These are phyloP conservation scores for Agrotis exclamationis DNA, from an alignment of 2,888 invertebrate species.

Conservation along the genomic window DNA sequence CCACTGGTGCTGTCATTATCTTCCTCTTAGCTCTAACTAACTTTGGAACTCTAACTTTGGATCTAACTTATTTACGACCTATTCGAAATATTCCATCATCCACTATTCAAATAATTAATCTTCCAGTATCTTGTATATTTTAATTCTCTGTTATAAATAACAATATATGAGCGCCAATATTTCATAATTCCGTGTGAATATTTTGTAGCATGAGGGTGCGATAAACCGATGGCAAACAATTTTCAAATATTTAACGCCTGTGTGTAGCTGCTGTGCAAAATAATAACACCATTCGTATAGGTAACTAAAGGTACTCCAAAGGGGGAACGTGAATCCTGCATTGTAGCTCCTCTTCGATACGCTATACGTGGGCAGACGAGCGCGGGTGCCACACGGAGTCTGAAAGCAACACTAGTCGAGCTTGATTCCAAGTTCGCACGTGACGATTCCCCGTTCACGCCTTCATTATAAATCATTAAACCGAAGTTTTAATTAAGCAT, in stretches of 20 bases:
- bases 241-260: constrained; percentile 44
- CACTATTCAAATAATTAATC: neutral
- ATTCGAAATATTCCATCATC: neutral
- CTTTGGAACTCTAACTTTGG: no score
- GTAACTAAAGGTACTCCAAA: constrained; percentile 16
- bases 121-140: neutral
- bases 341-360: neutral
- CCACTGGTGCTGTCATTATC: neutral
- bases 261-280: constrained; percentile 13
- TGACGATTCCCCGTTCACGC: constrained; percentile 69
- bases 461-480: constrained; percentile 78
- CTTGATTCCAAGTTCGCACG: constrained; percentile 56
- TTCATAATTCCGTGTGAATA: constrained; percentile 20
- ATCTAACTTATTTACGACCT: neutral
- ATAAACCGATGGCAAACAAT: constrained; percentile 47
- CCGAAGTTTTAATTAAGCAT: constrained; percentile 82
- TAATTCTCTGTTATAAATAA: constrained; percentile 6
- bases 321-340: constrained; percentile 29
- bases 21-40: neutral
- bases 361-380: constrained; percentile 1
- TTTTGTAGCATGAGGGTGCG: constrained; percentile 18
- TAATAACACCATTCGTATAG: constrained; percentile 24
- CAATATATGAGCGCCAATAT: constrained; percentile 15
- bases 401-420: constrained; percentile 40
- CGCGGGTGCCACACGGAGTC: constrained; percentile 9